Conservation (phyloP, 92 coral and sea anemone species). For the Parazoanthus atlanticus region DNA sequence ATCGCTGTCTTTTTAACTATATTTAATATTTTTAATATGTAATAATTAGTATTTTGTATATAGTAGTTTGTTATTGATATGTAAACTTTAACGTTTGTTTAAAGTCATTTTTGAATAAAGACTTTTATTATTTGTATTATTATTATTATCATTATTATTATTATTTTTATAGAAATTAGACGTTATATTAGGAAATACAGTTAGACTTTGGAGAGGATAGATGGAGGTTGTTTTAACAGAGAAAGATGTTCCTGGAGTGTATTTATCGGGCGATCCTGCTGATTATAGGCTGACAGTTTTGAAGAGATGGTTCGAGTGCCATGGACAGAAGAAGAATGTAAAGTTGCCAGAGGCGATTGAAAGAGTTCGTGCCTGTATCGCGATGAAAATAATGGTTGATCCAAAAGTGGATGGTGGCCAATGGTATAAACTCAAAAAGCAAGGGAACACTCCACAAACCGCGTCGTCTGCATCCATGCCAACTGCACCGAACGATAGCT, state of each 20-base stretch:
- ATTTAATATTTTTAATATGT: no score
- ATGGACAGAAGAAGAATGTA: constrained; percentile 55
- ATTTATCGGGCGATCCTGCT: constrained; percentile 52
- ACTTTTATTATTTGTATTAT: no score
- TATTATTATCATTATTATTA: no score
- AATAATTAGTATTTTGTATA: no score
- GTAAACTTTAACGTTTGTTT: no score
- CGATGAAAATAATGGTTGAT: constrained; percentile 28
- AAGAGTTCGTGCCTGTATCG: constrained; percentile 49
- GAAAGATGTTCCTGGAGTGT: constrained; percentile 56
- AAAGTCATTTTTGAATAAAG: no score
- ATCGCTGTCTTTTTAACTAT: no score
- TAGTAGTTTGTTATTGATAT: no score
- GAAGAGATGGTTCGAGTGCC: constrained; percentile 58
- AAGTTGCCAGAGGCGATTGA: constrained; percentile 8
- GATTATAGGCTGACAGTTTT: constrained; percentile 36
- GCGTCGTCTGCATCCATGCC: background rate
- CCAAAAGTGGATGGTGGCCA: constrained; percentile 46
- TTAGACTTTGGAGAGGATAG: constrained; percentile 9
- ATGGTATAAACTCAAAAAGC: constrained; percentile 44
- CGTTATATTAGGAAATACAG: no score
- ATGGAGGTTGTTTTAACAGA: constrained; percentile 56
- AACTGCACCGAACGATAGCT: constrained; percentile 9
- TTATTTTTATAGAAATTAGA: no score
- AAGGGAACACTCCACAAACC: no score